phyloP scores from a whole-genome alignment of 2,888 invertebrate species.

The Chrysolina haemoptera region DNA sequence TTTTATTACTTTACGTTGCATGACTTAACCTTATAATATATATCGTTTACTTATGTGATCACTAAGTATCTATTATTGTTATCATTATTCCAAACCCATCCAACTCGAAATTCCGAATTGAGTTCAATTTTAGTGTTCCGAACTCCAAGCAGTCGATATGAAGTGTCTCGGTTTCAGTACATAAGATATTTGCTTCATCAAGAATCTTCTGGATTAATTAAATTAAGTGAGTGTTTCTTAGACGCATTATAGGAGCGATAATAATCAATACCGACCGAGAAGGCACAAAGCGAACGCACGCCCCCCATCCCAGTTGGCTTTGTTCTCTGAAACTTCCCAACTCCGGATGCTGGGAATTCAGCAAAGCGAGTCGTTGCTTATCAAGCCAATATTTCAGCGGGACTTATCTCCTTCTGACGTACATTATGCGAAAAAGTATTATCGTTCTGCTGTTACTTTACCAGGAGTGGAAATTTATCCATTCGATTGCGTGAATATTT shows the following conservation, averaged over 20 bases:
- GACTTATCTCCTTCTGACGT: slow-evolving; percentile 26
- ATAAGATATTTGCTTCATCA: slow-evolving; percentile 62
- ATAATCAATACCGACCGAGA: slow-evolving; percentile 56
- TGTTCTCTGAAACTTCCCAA: slow-evolving; percentile 22
- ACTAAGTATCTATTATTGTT: too few relatives aligned
- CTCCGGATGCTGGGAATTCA: slow-evolving; percentile 24
- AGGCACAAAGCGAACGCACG: slow-evolving; percentile 59
- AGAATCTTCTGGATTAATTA: slow-evolving; percentile 60
- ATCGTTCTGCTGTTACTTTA: slow-evolving; percentile 27
- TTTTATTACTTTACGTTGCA: too few relatives aligned
- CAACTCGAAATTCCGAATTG: slow-evolving; percentile 15
- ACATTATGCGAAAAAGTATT: slow-evolving; percentile 25
- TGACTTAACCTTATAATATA: too few relatives aligned
- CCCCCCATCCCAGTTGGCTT: slow-evolving; percentile 10
- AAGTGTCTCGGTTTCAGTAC: slow-evolving; percentile 56
- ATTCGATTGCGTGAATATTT: slow-evolving; percentile 22
- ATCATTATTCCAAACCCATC: too few relatives aligned
- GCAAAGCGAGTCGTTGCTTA: slow-evolving; percentile 26
- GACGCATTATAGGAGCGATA: slow-evolving; percentile 56
- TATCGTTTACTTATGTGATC: too few relatives aligned
- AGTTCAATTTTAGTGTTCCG: slow-evolving; percentile 14
- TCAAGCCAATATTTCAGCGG: slow-evolving; percentile 28
- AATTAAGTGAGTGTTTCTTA: slow-evolving; percentile 61
- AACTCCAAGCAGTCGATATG: slow-evolving; percentile 47
- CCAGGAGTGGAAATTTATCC: slow-evolving; percentile 20